Base-by-base conservation (phyloP, 2,797 vertebrate species). In the Sebastes steindachneri region DNA sequence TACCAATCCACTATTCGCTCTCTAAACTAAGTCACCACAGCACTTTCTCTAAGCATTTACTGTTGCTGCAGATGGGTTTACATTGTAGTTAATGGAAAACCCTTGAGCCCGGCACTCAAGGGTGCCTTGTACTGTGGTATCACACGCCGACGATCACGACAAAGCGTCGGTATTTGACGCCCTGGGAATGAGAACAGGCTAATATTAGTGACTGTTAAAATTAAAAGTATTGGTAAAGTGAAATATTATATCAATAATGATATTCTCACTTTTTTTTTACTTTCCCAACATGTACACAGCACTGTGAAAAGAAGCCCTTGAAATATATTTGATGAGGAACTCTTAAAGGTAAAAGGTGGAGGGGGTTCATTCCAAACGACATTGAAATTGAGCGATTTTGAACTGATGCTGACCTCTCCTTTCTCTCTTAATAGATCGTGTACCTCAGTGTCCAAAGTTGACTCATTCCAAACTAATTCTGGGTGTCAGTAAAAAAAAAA, bases 381-480 rank as follows among this genome's bases (percentile, higher is more conserved):
- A 51, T 31, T 76, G 57, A 45, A 79, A 82, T 59, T 62, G 48
- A 77, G 64, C 73, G 62, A 73, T 78, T 68, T 10, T 80, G 72
- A 89, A 78, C 86, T 66, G 28, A 75, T 54, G 60, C 37, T 41
- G 73, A 82, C 80, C 88, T 85, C 69, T 12, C 9, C 25, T 85
- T 79, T 79, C 64, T 60, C 58, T 69, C 60, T 59, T 64, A 88
- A 84, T 80, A 85, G 41, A 88, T 79, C 29, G 31, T 54, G 37
- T 66, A 65, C 48, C 15, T 79, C 41, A 11, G 66, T 75, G 62
- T 79, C 82, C 68, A 31, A 15, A 68, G 58, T 67, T 84, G 80
- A 86, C 77, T 82, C 31, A 73, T 71, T 84, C 60, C 37, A 79
- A 86, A 82, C 73, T 86, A 79, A 86, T 90, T 77, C 67, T 60